phyloP scores from a whole-genome alignment of 2,113 vertebrate species.

The Anolis sagrei region DNA sequence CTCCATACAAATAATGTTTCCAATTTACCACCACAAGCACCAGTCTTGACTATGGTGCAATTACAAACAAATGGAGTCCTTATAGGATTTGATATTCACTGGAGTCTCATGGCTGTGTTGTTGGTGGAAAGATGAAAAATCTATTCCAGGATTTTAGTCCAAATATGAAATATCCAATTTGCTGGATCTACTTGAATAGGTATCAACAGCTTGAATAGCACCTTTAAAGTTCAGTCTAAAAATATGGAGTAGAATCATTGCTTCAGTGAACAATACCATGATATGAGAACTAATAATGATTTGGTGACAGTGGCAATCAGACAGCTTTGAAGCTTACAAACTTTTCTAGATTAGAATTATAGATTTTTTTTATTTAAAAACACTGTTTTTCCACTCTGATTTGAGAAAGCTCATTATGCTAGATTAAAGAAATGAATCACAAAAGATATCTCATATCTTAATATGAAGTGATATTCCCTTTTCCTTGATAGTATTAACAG shows the following conservation, averaged over 20 bases:
- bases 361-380: background rate
- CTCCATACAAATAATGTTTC: background rate
- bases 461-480: conserved; percentile 24
- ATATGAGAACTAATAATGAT: background rate
- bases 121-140: too few relatives aligned
- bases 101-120: too few relatives aligned
- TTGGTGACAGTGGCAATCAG: background rate
- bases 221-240: background rate
- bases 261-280: background rate
- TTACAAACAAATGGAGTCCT: too few relatives aligned
- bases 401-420: background rate
- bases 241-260: background rate
- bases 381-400: rapidly evolving
- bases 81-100: too few relatives aligned
- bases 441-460: background rate
- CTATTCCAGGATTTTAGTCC: too few relatives aligned
- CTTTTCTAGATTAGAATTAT: background rate
- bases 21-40: background rate
- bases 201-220: background rate
- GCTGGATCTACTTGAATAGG: too few relatives aligned
- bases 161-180: too few relatives aligned
- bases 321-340: background rate
- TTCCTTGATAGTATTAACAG: conserved; percentile 60
- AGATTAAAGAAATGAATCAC: background rate
- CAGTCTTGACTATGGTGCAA: background rate